phyloP scores from a whole-genome alignment of 2,797 vertebrate species.

The Mareca penelope region DNA sequence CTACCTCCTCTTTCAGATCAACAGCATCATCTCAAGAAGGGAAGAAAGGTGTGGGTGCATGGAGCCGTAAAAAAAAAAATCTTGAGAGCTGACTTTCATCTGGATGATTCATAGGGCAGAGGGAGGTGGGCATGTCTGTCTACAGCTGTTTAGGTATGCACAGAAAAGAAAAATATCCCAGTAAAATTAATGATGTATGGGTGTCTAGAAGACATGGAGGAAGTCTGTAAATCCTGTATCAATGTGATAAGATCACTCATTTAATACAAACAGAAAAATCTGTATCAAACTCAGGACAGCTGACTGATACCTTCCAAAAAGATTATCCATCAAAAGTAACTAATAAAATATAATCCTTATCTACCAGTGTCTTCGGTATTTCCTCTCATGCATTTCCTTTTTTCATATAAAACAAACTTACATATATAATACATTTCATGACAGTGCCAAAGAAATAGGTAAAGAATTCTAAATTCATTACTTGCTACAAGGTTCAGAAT shows the following conservation, averaged over 20 bases:
- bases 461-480: not conserved
- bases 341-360: not conserved
- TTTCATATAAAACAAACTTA: not conserved
- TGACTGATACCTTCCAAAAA: not conserved
- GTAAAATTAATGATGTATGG: not conserved
- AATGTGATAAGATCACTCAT: not conserved
- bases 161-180: not conserved
- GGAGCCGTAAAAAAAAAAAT: not conserved
- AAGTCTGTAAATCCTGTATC: not conserved
- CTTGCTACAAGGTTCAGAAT: not conserved
- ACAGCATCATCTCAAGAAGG: not conserved
- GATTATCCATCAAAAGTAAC: not conserved
- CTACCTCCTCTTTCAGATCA: not conserved
- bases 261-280: not conserved
- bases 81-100: fast-evolving
- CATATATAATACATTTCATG: not conserved
- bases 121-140: not conserved
- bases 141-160: not conserved
- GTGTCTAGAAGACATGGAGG: not conserved
- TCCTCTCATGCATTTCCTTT: not conserved
- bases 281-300: not conserved
- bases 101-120: not conserved
- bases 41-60: not conserved
- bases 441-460: not conserved
- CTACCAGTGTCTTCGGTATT: not conserved